Evolutionary conservation across 2,888 invertebrate genomes (phyloP).

Genomic region (Calameuta pallipes): DNA sequence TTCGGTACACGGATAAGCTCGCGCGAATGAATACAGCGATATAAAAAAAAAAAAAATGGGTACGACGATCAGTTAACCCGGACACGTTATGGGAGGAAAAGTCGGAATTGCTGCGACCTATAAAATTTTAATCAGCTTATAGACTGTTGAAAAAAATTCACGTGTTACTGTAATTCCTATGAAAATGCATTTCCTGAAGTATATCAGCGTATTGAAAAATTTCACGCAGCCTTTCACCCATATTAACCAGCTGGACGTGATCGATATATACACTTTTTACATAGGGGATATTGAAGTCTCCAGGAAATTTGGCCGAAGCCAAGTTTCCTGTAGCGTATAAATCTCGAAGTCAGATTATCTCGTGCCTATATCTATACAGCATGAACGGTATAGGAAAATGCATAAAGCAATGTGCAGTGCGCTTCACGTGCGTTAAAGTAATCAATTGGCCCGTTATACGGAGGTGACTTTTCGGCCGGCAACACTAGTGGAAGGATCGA

Average conservation of each 20-base stretch:
- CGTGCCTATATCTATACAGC: neutral
- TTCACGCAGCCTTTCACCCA: neutral
- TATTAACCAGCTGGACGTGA: neutral
- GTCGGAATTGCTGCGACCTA: neutral
- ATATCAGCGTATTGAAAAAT: neutral
- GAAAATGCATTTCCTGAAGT: neutral
- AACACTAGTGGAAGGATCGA: neutral
- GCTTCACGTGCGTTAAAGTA: neutral
- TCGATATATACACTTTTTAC: neutral
- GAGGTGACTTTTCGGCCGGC: neutral
- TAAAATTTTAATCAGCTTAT: neutral
- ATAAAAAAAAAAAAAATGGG: neutral
- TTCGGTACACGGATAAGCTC: neutral
- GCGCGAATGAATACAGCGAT: neutral
- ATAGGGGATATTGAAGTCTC: no score
- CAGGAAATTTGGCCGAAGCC: neutral
- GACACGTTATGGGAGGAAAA: neutral
- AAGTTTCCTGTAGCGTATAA: neutral
- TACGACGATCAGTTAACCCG: neutral
- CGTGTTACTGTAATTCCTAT: neutral
- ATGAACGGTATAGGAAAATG: neutral
- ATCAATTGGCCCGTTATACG: neutral
- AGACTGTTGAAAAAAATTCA: neutral
- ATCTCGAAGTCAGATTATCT: neutral
- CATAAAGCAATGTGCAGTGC: neutral